A percentile compares a stretch with the other conserved stretches of the same genome.
phyloP scores from a whole-genome alignment of 2,113 vertebrate genomes.

The Pionites leucogaster region DNA sequence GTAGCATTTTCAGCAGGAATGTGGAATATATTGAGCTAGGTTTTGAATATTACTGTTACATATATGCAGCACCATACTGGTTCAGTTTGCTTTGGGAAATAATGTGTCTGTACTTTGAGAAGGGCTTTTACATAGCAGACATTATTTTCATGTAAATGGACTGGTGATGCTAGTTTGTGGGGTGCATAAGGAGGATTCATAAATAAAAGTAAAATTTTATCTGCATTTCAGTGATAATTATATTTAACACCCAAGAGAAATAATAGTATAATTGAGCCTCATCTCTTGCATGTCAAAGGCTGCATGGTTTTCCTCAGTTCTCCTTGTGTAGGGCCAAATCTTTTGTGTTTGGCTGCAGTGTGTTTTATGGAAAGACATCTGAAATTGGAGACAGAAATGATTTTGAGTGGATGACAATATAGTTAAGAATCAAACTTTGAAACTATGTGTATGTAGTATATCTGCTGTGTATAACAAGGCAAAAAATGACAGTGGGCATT shows the following conservation, averaged over 20 bases:
- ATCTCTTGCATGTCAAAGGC: neutral
- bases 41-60: neutral
- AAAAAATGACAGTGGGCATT: neutral
- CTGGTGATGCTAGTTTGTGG: neutral
- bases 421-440: neutral
- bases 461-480: neutral
- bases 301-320: neutral
- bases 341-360: neutral
- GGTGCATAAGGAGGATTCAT: neutral
- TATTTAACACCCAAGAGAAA: neutral
- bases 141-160: neutral
- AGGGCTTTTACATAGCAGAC: neutral
- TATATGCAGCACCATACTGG: neutral
- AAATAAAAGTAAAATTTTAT: neutral
- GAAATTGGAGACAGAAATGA: neutral
- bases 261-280: neutral
- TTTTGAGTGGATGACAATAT: neutral
- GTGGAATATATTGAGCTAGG: neutral
- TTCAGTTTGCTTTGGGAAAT: neutral
- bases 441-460: neutral
- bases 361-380: neutral
- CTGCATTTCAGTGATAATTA: neutral
- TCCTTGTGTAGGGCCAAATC: neutral
- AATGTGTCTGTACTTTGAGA: neutral
- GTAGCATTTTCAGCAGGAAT: neutral